phyloP scores from a whole-genome alignment of 2,113 vertebrate species.

The Gobius niger region DNA sequence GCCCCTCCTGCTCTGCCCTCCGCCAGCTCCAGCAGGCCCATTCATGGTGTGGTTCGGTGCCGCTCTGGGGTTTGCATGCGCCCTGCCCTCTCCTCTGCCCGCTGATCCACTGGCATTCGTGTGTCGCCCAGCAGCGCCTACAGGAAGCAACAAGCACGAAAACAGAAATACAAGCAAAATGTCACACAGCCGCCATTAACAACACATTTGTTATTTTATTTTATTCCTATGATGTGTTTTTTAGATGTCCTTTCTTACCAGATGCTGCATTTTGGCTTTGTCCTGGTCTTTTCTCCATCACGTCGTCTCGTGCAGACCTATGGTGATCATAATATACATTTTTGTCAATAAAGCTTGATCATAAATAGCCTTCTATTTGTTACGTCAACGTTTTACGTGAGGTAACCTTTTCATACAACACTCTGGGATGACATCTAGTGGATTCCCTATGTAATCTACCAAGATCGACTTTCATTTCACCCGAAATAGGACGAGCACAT shows the following conservation, averaged over 20 bases:
- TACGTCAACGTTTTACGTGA: background rate
- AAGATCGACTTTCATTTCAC: conserved; percentile 40
- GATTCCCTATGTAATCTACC: background rate
- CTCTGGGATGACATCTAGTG: conserved; percentile 34
- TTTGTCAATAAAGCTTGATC: background rate
- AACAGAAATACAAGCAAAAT: background rate
- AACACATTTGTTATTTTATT: background rate
- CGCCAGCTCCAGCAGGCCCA: background rate
- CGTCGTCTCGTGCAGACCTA: background rate
- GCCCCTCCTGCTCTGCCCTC: background rate
- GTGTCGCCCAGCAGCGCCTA: conserved; percentile 29
- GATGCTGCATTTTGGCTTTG: too few relatives aligned
- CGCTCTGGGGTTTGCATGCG: conserved; percentile 12
- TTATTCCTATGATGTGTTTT: background rate
- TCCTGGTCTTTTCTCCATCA: background rate
- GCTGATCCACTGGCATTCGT: conserved; percentile 2
- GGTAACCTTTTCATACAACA: background rate
- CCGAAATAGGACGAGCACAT: conserved; percentile 7
- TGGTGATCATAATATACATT: background rate
- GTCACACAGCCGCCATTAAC: background rate
- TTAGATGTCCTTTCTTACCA: too few relatives aligned
- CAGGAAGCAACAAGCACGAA: background rate
- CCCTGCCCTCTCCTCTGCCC: background rate
- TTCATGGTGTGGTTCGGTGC: background rate
- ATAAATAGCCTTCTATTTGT: too few relatives aligned